Percentiles rank a stretch among this genome's conserved stretches.
Conservation (phyloP, 2,113 vertebrate species). For the Passer montanus region DNA sequence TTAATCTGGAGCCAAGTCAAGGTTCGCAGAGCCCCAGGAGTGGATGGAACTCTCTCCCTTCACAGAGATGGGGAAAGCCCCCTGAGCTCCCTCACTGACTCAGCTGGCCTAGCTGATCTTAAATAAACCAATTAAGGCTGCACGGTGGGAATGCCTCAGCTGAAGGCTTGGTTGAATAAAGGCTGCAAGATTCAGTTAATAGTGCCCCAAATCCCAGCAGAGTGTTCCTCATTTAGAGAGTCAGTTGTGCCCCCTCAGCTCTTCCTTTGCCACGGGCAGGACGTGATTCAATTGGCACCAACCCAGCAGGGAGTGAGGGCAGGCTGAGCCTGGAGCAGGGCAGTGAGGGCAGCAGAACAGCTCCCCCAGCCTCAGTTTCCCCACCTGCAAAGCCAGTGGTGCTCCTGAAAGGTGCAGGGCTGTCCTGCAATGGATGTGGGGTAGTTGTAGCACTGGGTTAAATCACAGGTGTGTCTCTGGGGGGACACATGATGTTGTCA, state of each 20-base stretch:
- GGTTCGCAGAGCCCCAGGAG: not conserved
- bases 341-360: not conserved
- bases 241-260: not conserved
- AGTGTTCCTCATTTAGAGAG: not conserved
- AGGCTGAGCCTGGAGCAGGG: not conserved
- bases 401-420: not conserved
- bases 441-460: not conserved
- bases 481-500: rapidly evolving
- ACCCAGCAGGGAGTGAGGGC: not conserved
- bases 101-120: not conserved
- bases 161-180: not conserved
- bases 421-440: rapidly evolving
- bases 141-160: not conserved
- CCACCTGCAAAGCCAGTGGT: not conserved
- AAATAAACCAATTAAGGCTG: conserved; percentile 19
- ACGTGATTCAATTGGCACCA: not conserved
- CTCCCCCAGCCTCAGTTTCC: not conserved
- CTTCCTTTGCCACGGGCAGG: not conserved
- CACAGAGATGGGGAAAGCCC: not conserved
- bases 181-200: not conserved
- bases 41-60: not conserved
- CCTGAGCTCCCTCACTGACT: not conserved
- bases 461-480: not conserved
- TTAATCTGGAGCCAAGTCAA: not conserved
- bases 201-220: not conserved